A percentile compares a stretch with the other conserved stretches of the same genome.
These are phyloP conservation scores for Thumatha senex DNA, from an alignment of 2,888 invertebrate genomes.

Conservation along the genomic window DNA sequence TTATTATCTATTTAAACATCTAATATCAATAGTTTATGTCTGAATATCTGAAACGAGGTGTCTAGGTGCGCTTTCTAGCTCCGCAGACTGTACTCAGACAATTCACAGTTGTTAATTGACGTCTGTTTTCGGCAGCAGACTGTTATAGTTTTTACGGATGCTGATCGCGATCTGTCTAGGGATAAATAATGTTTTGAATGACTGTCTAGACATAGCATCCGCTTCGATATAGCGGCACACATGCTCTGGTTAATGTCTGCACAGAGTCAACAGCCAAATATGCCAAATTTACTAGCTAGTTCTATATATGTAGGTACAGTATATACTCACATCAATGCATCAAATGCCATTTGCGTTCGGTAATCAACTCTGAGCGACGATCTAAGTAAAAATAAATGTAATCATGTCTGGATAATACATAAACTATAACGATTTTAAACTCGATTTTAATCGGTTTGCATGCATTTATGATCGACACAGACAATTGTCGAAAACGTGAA, in stretches of 20 bases:
- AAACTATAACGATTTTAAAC: conserved; percentile 44
- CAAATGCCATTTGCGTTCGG: conserved; percentile 48
- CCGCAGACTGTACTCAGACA: conserved; percentile 23
- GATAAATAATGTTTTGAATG: conserved; percentile 63
- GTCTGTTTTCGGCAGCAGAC: conserved; percentile 49
- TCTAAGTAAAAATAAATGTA: conserved; percentile 58
- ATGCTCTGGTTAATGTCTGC: conserved; percentile 46
- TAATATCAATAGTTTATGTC: too few species aligned
- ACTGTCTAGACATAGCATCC: conserved; percentile 67
- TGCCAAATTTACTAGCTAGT: conserved; percentile 26
- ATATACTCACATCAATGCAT: conserved; percentile 32
- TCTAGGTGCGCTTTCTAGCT: neutral
- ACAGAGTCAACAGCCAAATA: conserved; percentile 49
- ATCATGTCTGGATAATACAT: conserved; percentile 52
- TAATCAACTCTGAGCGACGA: conserved; percentile 43
- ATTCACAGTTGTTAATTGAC: conserved; percentile 54
- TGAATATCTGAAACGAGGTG: too few species aligned
- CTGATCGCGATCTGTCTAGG: conserved; percentile 61
- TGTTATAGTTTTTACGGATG: conserved; percentile 56
- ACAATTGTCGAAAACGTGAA: conserved; percentile 17
- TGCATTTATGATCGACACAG: conserved; percentile 26
- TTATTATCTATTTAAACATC: too few species aligned
- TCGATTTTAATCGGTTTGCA: conserved; percentile 39
- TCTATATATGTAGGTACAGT: too few species aligned
- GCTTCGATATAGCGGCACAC: conserved; percentile 51